Evolutionary conservation across 92 coral and sea anemone species (phyloP).

Genomic region (Phenganax marumi): DNA sequence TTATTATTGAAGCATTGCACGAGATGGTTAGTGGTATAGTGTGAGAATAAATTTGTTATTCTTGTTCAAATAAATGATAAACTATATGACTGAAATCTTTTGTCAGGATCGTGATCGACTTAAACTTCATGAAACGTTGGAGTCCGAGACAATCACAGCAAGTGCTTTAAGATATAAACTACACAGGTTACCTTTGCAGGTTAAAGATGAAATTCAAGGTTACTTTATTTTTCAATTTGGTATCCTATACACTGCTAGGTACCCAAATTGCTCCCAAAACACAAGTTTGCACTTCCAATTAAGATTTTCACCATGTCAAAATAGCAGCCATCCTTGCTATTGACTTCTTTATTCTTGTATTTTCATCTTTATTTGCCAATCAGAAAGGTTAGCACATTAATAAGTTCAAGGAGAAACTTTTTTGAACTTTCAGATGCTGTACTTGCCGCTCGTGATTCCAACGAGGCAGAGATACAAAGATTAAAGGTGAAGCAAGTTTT

Average conservation of each 20-base stretch:
- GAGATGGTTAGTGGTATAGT: slow-evolving; percentile 73
- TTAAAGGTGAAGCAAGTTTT: slow-evolving; percentile 63
- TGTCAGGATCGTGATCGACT: slow-evolving; percentile 79
- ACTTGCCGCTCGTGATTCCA: slow-evolving; percentile 87
- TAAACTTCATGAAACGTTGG: slow-evolving; percentile 75
- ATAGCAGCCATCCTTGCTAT: too few species aligned
- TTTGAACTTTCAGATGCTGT: slow-evolving; percentile 70
- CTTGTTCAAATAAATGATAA: background rate
- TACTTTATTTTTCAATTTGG: background rate
- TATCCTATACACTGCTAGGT: too few species aligned
- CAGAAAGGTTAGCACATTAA: background rate
- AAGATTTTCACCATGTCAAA: too few species aligned
- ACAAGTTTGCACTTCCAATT: too few species aligned
- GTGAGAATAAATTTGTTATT: background rate
- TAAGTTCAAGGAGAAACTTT: background rate
- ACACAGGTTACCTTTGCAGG: slow-evolving; percentile 80
- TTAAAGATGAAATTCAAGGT: slow-evolving; percentile 83
- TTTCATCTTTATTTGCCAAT: too few species aligned
- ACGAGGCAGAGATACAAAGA: slow-evolving; percentile 87
- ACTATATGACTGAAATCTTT: background rate
- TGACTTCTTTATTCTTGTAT: too few species aligned
- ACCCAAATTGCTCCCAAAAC: too few species aligned
- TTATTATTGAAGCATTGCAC: slow-evolving; percentile 67
- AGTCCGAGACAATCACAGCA: slow-evolving; percentile 96
- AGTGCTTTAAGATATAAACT: slow-evolving; percentile 89